These are phyloP conservation scores for Pampus argenteus DNA, from an alignment of 2,797 vertebrate genomes.

Conservation along the genomic window DNA sequence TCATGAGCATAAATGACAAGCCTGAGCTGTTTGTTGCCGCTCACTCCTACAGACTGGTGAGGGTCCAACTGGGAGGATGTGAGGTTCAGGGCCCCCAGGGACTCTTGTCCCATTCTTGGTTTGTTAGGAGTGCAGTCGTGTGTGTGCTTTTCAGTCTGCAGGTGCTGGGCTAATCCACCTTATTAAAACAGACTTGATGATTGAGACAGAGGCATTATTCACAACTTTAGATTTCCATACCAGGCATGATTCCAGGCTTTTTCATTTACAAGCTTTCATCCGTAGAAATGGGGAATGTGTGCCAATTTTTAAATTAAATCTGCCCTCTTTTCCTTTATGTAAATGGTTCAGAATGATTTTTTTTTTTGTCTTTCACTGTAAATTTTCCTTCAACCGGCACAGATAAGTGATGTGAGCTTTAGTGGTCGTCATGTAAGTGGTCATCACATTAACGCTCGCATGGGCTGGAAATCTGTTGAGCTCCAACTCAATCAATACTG, in stretches of 20 bases:
- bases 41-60: slow-evolving; percentile 49
- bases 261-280: slow-evolving; percentile 98
- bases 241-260: slow-evolving; percentile 94
- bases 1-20: slow-evolving; percentile 75
- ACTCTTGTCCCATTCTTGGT: slow-evolving; percentile 65
- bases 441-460: slow-evolving; percentile 47
- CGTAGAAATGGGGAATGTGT: slow-evolving; percentile 90
- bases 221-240: slow-evolving; percentile 96
- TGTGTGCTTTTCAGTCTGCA: slow-evolving; percentile 71
- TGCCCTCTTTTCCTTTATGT: slow-evolving; percentile 85
- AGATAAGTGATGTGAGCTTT: slow-evolving; percentile 48
- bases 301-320: slow-evolving; percentile 99
- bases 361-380: slow-evolving; percentile 73
- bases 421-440: slow-evolving; percentile 46
- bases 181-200: slow-evolving; percentile 95
- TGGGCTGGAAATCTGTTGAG: slow-evolving; percentile 51
- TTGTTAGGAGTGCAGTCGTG: slow-evolving; percentile 68
- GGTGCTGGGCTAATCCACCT: slow-evolving; percentile 90
- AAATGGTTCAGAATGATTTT: slow-evolving; percentile 79
- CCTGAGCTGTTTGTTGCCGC: slow-evolving; percentile 65
- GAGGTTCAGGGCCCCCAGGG: slow-evolving; percentile 50
- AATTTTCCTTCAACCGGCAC: slow-evolving; percentile 64
- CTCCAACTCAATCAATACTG: slow-evolving; percentile 31
- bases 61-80: slow-evolving; percentile 58
- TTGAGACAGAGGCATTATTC: slow-evolving; percentile 98